These are phyloP conservation scores for Danio aesculapii DNA, from an alignment of 2,797 vertebrate genomes.

Conservation along the genomic window DNA sequence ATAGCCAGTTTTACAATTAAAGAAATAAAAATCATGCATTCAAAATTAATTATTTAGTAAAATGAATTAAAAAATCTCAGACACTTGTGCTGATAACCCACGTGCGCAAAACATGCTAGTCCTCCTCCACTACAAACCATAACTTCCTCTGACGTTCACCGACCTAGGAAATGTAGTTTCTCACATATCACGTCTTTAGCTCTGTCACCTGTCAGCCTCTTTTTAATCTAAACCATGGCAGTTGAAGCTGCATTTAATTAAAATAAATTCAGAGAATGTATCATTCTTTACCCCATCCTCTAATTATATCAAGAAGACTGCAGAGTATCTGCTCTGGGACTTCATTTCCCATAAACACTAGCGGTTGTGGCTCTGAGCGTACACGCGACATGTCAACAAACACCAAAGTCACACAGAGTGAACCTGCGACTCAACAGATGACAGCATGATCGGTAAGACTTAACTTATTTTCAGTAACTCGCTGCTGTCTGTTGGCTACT, in stretches of 20 bases:
- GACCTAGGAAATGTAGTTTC: conserved; percentile 31
- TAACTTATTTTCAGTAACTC: background rate
- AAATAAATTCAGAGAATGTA: background rate
- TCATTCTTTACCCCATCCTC: background rate
- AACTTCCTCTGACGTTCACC: conserved; percentile 15
- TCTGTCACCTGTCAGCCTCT: background rate
- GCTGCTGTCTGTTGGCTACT: background rate
- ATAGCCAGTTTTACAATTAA: too few species aligned
- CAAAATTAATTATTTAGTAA: too few species aligned
- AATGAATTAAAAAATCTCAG: too few species aligned
- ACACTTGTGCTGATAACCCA: background rate
- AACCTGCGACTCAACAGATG: background rate
- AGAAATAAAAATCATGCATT: too few species aligned
- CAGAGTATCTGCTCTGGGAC: conserved; percentile 19
- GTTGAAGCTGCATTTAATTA: background rate
- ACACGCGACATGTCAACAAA: conserved; percentile 36
- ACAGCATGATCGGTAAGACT: conserved; percentile 65
- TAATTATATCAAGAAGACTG: background rate
- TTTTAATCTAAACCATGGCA: background rate
- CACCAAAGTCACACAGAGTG: conserved; percentile 27
- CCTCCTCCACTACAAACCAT: background rate
- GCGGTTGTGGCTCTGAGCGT: background rate
- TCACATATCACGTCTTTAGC: background rate
- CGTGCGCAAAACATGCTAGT: background rate
- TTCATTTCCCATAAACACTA: conserved; percentile 60